Evolutionary conservation across 2,113 vertebrate genomes (phyloP).

Genomic region (Haliaeetus leucogaster): DNA sequence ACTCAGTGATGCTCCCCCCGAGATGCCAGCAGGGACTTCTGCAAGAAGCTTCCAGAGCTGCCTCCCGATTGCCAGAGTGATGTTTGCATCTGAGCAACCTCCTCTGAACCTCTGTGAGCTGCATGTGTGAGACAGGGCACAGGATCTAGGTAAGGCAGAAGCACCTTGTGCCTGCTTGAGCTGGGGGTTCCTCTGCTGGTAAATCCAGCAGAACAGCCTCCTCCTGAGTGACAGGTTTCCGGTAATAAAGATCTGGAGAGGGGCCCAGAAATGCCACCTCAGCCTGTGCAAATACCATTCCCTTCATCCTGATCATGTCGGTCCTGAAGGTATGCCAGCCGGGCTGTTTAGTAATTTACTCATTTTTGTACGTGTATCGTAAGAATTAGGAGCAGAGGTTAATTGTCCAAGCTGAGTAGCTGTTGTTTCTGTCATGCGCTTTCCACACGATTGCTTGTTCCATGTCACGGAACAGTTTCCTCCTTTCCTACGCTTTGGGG

Average conservation of each 20-base stretch:
- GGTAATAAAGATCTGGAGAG: not conserved
- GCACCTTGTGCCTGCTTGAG: not conserved
- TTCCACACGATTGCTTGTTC: not conserved
- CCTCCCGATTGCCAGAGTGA: not conserved
- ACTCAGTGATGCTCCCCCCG: not conserved
- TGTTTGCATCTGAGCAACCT: not conserved
- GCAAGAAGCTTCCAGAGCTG: not conserved
- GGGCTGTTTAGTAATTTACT: not conserved
- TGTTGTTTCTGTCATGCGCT: not conserved
- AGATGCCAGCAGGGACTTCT: not conserved
- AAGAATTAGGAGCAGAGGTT: not conserved
- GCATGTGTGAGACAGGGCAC: not conserved
- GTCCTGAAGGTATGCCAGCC: not conserved
- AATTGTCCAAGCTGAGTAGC: not conserved
- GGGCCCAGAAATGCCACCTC: not conserved
- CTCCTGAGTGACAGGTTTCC: not conserved
- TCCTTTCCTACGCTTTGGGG: not conserved
- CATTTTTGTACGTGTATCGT: not conserved
- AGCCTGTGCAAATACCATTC: not conserved
- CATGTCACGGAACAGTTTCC: not conserved
- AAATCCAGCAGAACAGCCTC: conserved; percentile 5
- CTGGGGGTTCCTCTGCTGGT: not conserved
- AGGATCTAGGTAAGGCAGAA: not conserved
- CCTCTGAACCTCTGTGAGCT: not conserved
- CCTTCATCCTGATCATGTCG: not conserved